phyloP scores from a whole-genome alignment of 2,888 invertebrate genomes.

The Aproaerema taeniolella region DNA sequence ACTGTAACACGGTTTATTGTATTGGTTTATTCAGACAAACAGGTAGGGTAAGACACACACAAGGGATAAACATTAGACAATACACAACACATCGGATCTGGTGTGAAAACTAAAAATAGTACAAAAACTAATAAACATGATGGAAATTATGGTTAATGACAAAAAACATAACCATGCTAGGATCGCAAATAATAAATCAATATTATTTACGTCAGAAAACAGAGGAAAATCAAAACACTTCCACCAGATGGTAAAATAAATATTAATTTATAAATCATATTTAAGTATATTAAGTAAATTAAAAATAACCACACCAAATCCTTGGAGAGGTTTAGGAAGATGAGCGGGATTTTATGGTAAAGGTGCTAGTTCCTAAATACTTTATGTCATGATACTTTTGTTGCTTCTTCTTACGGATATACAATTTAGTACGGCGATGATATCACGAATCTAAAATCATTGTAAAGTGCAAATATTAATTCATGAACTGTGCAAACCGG shows the following conservation, averaged over 20 bases:
- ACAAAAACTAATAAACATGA: slow-evolving; percentile 36
- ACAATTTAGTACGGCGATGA: slow-evolving; percentile 62
- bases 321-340: slow-evolving; percentile 73
- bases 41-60: slow-evolving; percentile 89
- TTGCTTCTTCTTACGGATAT: slow-evolving; percentile 54
- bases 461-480: slow-evolving; percentile 67
- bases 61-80: slow-evolving; percentile 94
- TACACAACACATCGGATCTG: slow-evolving; percentile 85
- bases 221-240: slow-evolving; percentile 77
- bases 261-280: slow-evolving; percentile 55
- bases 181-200: slow-evolving; percentile 61
- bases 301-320: slow-evolving; percentile 78
- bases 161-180: slow-evolving; percentile 67
- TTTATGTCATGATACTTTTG: slow-evolving; percentile 56
- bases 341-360: slow-evolving; percentile 65
- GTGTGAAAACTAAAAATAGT: slow-evolving; percentile 68
- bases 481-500: slow-evolving; percentile 62
- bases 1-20: slow-evolving; percentile 59
- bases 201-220: slow-evolving; percentile 65
- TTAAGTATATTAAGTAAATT: slow-evolving; percentile 53
- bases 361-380: slow-evolving; percentile 67
- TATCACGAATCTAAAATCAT: slow-evolving; percentile 65
- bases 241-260: slow-evolving; percentile 74
- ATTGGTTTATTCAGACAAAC: slow-evolving; percentile 71
- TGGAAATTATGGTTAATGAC: slow-evolving; percentile 48